Base-by-base conservation (phyloP, 1,140 invertebrate genomes). In the Nixonia krombeini region DNA sequence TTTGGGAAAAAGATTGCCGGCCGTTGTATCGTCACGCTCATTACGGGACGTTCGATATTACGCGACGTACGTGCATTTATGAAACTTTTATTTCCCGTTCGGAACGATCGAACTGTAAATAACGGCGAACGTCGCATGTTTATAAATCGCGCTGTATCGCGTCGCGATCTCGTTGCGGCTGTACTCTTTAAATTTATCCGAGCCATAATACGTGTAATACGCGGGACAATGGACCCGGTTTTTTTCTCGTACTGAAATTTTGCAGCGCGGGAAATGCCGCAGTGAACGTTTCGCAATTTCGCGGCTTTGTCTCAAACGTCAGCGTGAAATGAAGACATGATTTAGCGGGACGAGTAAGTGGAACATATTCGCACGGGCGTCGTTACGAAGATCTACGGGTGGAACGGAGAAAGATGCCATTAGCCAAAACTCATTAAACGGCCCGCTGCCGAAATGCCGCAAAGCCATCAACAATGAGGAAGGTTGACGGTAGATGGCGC, bases 1-100 rank as follows among this genome's bases (percentile, higher is more conserved):
- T 10, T 1, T n/a, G 6, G 29, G 26, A 23, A 65, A 65, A 38
- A 51, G 25, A 26, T 26, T 4, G 25, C 25, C 4, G n/a, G n/a
- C n/a, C n/a, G n/a, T n/a, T n/a, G n/a, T n/a, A n/a, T n/a, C n/a
- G n/a, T n/a, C n/a, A n/a, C n/a, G n/a, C n/a, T n/a, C n/a, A n/a
- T n/a, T n/a, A n/a, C n/a, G n/a, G n/a, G n/a, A n/a, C n/a, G n/a
- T n/a, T n/a, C n/a, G n/a, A n/a, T n/a, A n/a, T n/a, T n/a, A n/a
- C n/a, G n/a, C n/a, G n/a, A n/a, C n/a, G n/a, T n/a, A n/a, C n/a
- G n/a, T n/a, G n/a, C n/a, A n/a, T n/a, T n/a, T n/a, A n/a, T n/a
- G n/a, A n/a, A n/a, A n/a, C n/a, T n/a, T n/a, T n/a, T n/a, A n/a
- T n/a, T n/a, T n/a, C n/a, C n/a, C n/a, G n/a, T n/a, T n/a, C n/a